Evolutionary conservation across 2,888 invertebrate genomes (phyloP), one percentile per base, ranked within the genome.

Genomic region (Copidosoma aretas): DNA sequence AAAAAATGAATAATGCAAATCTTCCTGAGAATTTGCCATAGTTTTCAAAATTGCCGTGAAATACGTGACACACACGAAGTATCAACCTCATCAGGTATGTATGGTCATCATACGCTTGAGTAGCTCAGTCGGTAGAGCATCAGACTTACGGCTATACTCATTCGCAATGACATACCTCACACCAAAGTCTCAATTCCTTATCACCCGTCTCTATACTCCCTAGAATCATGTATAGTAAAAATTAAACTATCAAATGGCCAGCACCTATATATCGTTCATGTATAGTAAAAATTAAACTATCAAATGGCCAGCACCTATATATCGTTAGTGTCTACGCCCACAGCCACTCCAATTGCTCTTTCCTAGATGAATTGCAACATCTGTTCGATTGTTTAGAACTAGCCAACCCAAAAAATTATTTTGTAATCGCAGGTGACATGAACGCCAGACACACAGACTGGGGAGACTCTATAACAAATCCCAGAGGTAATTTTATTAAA

Each of bases 341-440:
- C 3, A 60, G 58, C 0, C 51, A 71, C 21, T 54, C 59, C 10
- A 60, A 57, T n/a, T n/a, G 14, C 15, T n/a, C 8, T 8, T 71
- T 70, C 10, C 22, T 43, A 10, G 24, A 39, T 1, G 70, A 70
- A 32, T 49, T 65, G 3, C 17, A 57, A 3, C 17, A 49, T 17
- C 22, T 70, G n/a, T 72, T 72, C 25, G 14, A 65, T 12, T 17
- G 10, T 64, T 0, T n/a, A n/a, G n/a, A n/a, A n/a, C n/a, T n/a
- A n/a, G n/a, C n/a, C n/a, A n/a, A 21, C 43, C 0, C n/a, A n/a
- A 19, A 65, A 0, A 71, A 67, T 25, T 68, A 41, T n/a, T 74
- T 63, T 25, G 60, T 74, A 10, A 22, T 74, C 17, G 74, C 71
- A 10, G 73, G 73, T 0, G 74, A 74, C n/a, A 17, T 72, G 1